Base-by-base conservation (phyloP, 2,888 invertebrate species). In the Rhorus exstirpatorius region DNA sequence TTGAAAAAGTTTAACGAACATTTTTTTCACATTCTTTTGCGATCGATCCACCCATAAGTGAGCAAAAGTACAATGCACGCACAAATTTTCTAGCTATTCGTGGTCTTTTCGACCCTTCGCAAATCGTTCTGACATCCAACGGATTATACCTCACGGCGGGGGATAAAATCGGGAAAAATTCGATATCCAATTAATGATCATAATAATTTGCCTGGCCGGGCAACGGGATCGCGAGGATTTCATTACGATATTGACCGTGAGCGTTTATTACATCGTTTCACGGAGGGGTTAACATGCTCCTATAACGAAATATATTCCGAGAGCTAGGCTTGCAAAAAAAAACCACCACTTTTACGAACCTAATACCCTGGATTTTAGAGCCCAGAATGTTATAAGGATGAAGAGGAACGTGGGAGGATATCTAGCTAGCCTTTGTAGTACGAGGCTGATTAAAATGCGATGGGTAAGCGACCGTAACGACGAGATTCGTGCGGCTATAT, bases 191-290 rank as follows among this genome's bases (percentile, higher is more conserved):
- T 81, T 81, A 84, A 83, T 71, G 60, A 49, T 55, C 49, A 74
- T 77, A 82, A 79, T 77, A 82, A 81, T 79, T 46, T 65, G 67
- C 60, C 49, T 51, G 44, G 12, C 21, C 24, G 68, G 10, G 67
- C 67, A 74, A 72, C 71, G 55, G 72, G 61, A 70, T 46, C 63
- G 65, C 21, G 61, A 41, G 65, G 74, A 85, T 79, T 85, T 80
- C 74, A 76, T 83, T 76, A 83, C 35, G 78, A 83, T 80, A 84
- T 83, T 83, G 72, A 84, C 72, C 81, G 76, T 81, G 79, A 78
- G 68, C 77, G 77, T 70, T 76, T 84, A 80, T 85, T 78, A 80
- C 70, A 75, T 80, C 77, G 68, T 84, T 85, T 85, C 58, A 84
- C 79, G 81, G 74, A 68, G 67, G 78, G 75, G 74, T 79, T 67